Evolutionary conservation across 2,888 invertebrate species (phyloP), one percentile per base, ranked within the genome.

Genomic region (Saturnia pavonia): DNA sequence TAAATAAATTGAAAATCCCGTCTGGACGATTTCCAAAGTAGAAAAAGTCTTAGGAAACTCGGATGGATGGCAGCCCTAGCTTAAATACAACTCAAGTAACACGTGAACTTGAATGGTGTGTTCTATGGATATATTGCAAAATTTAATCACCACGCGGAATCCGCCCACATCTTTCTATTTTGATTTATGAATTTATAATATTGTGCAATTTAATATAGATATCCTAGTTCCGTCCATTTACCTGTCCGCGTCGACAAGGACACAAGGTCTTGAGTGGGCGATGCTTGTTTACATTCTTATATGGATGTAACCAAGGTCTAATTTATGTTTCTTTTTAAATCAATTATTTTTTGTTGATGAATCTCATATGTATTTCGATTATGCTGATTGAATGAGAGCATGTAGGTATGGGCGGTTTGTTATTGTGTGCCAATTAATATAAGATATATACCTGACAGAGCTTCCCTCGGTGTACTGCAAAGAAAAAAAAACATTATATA

Each of bases 281-380:
- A 70, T 71, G 78, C 74, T 77, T 80, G 25, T 78, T 81, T 77
- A 77, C 77, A 75, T 77, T 77, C 79, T 75, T 80, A 83, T 83
- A 84, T 77, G 87, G 86, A 74, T 73, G 76, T 82, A 79, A 74
- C 76, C 87, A 88, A 89, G 90, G 88, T 86, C 78, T 72, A 65
- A 67, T 74, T 73, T 78, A 45, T 72, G 77, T 81, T 78, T 83
- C 79, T 77, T 69, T 67, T 69, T 71, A 72, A n/a, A n/a, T 68
- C 74, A 77, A 74, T 72, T 77, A 79, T 79, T 76, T 77, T 76
- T 80, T 76, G 68, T 71, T 71, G 69, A 71, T 70, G 73, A 73
- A 70, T 71, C 70, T 72, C 71, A 69, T 79, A 77, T 76, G 78
- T 76, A 75, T 77, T 74, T 75, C 75, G 76, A 80, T 79, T 77